Percentiles rank a stretch among this genome's conserved stretches.
Evolutionary conservation across 1,140 invertebrate species (phyloP).

Genomic region (Orchesella cincta): DNA sequence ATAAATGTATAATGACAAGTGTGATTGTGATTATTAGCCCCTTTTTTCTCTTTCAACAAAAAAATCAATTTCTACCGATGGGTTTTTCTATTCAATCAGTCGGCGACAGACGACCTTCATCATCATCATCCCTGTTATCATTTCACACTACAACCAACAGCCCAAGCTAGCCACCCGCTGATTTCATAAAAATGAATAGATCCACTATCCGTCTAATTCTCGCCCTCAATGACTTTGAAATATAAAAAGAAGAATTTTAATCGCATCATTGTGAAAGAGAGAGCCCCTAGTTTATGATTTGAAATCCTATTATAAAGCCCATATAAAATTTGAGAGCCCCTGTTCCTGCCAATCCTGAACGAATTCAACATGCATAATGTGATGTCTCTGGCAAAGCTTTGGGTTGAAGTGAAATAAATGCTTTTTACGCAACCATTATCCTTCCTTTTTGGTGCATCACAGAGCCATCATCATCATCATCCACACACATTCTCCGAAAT

Average conservation of each 20-base stretch:
- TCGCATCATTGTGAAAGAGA: slow-evolving; percentile 4
- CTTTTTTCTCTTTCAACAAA: neutral
- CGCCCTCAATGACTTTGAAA: neutral
- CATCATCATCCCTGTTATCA: neutral
- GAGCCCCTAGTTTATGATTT: neutral
- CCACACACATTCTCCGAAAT: neutral
- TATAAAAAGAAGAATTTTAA: neutral
- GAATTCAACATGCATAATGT: neutral
- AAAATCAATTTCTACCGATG: neutral
- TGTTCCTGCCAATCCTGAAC: neutral
- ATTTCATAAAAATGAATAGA: slow-evolving; percentile 11
- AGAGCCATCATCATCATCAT: neutral
- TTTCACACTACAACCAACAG: neutral
- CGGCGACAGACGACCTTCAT: slow-evolving; percentile 13
- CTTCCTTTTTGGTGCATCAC: too few relatives aligned
- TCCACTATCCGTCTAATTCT: slow-evolving; percentile 1
- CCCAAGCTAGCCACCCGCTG: neutral
- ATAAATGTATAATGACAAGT: slow-evolving; percentile 22
- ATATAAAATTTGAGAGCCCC: too few relatives aligned
- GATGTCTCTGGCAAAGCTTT: neutral
- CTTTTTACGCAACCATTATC: slow-evolving; percentile 14
- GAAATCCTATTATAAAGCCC: slow-evolving; percentile 11
- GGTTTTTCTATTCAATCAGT: neutral
- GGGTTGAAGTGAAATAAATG: slow-evolving; percentile 28
- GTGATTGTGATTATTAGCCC: slow-evolving; percentile 29